Conservation (phyloP, 2,888 invertebrate species). For the Lycia hirtaria region DNA sequence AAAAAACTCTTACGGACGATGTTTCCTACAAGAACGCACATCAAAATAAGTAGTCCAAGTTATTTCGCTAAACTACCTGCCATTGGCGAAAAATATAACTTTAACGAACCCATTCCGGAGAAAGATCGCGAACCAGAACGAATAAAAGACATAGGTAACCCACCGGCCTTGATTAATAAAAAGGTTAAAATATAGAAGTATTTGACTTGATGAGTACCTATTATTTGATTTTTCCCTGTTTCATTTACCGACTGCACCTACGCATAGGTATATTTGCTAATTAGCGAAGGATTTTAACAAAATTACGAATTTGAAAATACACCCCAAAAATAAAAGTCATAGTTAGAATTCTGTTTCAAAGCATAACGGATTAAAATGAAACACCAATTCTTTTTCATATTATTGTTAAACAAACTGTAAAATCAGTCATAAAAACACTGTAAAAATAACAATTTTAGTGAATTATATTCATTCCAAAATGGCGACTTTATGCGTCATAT, state of each 20-base stretch:
- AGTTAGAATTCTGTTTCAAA: too few relatives aligned
- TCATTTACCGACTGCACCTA: too few relatives aligned
- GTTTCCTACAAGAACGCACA: slow-evolving; percentile 55
- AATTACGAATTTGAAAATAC: too few relatives aligned
- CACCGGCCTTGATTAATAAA: slow-evolving; percentile 55
- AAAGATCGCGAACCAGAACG: slow-evolving; percentile 57
- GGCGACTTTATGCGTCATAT: slow-evolving; percentile 16
- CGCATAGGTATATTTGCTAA: too few relatives aligned
- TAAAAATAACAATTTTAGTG: too few relatives aligned
- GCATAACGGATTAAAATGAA: too few relatives aligned
- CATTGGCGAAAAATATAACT: slow-evolving; percentile 64
- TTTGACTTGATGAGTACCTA: neutral
- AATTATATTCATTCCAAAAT: slow-evolving; percentile 33
- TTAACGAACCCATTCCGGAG: slow-evolving; percentile 69
- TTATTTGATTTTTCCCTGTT: too few relatives aligned
- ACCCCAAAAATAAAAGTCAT: too few relatives aligned
- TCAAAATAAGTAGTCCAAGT: slow-evolving; percentile 59
- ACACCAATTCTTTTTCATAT: too few relatives aligned
- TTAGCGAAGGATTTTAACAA: too few relatives aligned
- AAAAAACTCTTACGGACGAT: slow-evolving; percentile 46
- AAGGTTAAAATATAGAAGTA: slow-evolving; percentile 47
- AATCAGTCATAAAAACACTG: too few relatives aligned
- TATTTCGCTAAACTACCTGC: slow-evolving; percentile 58
- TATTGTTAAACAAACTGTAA: too few relatives aligned
- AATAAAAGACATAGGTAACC: slow-evolving; percentile 49